These are phyloP conservation scores for Zygaena filipendulae DNA, from an alignment of 2,888 invertebrate genomes.

Conservation along the genomic window DNA sequence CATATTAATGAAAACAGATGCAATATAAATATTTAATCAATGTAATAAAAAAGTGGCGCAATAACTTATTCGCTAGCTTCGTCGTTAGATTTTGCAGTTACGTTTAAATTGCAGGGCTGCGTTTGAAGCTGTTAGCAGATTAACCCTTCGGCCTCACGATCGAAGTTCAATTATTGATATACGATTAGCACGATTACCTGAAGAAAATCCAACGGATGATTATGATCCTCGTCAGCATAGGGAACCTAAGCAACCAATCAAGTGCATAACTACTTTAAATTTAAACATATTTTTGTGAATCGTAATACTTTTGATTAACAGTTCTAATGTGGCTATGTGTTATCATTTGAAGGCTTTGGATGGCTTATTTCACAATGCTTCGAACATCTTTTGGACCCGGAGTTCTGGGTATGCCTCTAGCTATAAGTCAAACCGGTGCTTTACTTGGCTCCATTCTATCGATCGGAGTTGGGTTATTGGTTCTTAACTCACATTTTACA, in stretches of 20 bases:
- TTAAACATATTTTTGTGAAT: no score
- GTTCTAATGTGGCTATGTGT: no score
- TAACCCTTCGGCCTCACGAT: constrained; percentile 17
- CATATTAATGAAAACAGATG: no score
- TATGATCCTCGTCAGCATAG: constrained; percentile 32
- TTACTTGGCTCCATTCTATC: constrained; percentile 30
- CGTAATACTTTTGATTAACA: no score
- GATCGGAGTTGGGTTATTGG: constrained; percentile 24
- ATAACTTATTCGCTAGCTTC: no score
- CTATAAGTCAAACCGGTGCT: constrained; percentile 36
- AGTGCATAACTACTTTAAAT: constrained; percentile 20
- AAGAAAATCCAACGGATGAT: constrained; percentile 13
- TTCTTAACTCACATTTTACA: constrained; percentile 30
- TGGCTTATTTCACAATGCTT: constrained; percentile 42
- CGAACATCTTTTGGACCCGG: constrained; percentile 34
- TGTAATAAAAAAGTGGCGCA: no score
- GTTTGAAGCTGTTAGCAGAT: constrained; percentile 28
- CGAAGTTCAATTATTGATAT: constrained; percentile 22
- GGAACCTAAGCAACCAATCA: constrained; percentile 23
- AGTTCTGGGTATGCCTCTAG: constrained; percentile 35
- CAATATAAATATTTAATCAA: no score
- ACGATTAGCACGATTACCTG: constrained; percentile 22
- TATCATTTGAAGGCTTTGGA: constrained; percentile 39
- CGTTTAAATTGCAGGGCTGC: constrained; percentile 40
- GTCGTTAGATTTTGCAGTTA: no score